Evolutionary conservation across 2,113 vertebrate genomes (phyloP).

Genomic region (Erpornis zantholeuca): DNA sequence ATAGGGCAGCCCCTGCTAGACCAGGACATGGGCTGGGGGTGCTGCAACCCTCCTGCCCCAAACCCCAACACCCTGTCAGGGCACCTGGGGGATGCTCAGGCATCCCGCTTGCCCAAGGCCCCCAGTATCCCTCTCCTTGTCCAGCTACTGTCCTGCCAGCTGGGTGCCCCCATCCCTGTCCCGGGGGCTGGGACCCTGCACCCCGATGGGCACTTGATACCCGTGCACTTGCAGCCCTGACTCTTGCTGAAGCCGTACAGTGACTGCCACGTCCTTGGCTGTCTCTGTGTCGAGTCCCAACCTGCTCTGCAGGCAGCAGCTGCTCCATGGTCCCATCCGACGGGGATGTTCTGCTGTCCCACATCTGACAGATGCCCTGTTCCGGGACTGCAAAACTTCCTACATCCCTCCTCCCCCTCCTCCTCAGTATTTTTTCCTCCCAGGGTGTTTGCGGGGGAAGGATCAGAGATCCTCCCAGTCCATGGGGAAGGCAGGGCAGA

Average conservation of each 20-base stretch:
- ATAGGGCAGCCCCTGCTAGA: background rate
- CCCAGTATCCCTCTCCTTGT: no score
- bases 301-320: background rate
- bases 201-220: fast-evolving
- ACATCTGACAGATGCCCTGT: background rate
- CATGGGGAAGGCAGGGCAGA: background rate
- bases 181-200: background rate
- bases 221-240: background rate
- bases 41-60: background rate
- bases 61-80: background rate
- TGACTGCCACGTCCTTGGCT: background rate
- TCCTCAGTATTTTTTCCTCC: background rate
- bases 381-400: background rate
- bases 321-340: background rate
- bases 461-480: background rate
- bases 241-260: background rate
- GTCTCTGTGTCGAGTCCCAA: background rate
- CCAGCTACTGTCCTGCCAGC: background rate
- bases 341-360: background rate
- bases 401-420: background rate
- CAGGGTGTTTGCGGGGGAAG: background rate
- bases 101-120: background rate
- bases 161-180: background rate
- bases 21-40: background rate
- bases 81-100: fast-evolving